These are phyloP conservation scores for Chiroxiphia lanceolata DNA, from an alignment of 2,797 vertebrate genomes.

Conservation along the genomic window DNA sequence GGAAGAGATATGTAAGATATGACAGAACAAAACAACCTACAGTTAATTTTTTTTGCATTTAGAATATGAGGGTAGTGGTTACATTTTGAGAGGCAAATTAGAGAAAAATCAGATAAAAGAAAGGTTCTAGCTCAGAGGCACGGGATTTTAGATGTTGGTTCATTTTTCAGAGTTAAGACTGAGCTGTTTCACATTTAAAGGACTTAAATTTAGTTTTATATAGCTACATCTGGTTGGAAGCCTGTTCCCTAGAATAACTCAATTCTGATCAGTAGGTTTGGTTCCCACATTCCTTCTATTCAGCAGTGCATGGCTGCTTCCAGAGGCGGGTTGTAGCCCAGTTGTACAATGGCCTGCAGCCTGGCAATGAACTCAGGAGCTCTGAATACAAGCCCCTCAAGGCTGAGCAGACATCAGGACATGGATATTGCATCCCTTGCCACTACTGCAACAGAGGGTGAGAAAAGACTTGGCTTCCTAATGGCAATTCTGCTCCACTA, in stretches of 20 bases:
- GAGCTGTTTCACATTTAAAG: background rate
- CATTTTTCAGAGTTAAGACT: background rate
- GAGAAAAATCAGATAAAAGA: background rate
- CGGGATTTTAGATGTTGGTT: background rate
- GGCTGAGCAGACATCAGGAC: background rate
- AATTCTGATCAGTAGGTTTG: background rate
- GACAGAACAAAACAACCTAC: background rate
- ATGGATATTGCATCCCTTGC: background rate
- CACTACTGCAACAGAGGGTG: background rate
- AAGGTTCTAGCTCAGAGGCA: background rate
- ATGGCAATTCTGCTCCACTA: background rate
- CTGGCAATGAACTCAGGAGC: background rate
- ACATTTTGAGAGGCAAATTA: background rate
- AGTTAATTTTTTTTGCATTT: background rate
- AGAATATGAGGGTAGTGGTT: background rate
- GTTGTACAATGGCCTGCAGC: background rate
- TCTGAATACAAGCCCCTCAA: background rate
- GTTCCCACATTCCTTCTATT: slow-evolving; percentile 1
- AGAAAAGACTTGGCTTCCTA: background rate
- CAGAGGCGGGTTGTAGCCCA: background rate
- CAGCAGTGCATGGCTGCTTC: background rate
- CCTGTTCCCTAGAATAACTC: background rate
- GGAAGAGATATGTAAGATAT: background rate
- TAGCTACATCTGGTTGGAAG: background rate
- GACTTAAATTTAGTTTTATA: background rate